Evolutionary conservation across 2,113 vertebrate species (phyloP), one percentile per base, ranked within the genome.

Genomic region (Eolophus roseicapilla): DNA sequence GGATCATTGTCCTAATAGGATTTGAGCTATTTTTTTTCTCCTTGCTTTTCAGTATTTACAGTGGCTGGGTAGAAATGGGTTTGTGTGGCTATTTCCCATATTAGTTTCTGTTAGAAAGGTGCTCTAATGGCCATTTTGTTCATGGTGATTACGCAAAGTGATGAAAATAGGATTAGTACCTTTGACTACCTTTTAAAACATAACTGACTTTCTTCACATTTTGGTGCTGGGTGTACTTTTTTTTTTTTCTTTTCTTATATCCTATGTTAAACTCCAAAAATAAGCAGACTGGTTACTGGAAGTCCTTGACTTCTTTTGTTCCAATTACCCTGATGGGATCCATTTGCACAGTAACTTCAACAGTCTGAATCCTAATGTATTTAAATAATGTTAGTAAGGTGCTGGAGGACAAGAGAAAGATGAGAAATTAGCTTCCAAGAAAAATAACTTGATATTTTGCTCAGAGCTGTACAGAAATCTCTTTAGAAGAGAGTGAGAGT

Each of bases 91-190:
- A 44, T 94, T 95, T 96, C 41, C 49, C 3, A 0, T 95, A 92
- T 94, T 92, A 75, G 19, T 82, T 59, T 80, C 63, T 85, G 13
- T 85, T 91, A 77, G 92, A 94, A 90, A 86, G 33, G 35, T 90
- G 44, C 69, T 94, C 28, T 95, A 94, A 93, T 82, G 90, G 33
- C 49, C 80, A 75, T 88, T 92, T 88, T 75, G n/a, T 79, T 86
- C 41, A 41, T 77, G 62, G 63, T 79, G 88, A 95, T 91, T 87
- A 85, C 7, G 2, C 27, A 37, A 86, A 97, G 74, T 78, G 90
- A 44, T 73, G 70, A 92, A 96, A 97, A 96, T 39, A 81, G 77
- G 81, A 96, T 95, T 97, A 94, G 24, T 65, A 74, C 20, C 69
- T 96, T 86, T 90, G 65, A 88, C 62, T 88, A 62, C 25, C 29